These are phyloP conservation scores for Lithosia quadra DNA, from an alignment of 2,888 invertebrate genomes.

Conservation along the genomic window DNA sequence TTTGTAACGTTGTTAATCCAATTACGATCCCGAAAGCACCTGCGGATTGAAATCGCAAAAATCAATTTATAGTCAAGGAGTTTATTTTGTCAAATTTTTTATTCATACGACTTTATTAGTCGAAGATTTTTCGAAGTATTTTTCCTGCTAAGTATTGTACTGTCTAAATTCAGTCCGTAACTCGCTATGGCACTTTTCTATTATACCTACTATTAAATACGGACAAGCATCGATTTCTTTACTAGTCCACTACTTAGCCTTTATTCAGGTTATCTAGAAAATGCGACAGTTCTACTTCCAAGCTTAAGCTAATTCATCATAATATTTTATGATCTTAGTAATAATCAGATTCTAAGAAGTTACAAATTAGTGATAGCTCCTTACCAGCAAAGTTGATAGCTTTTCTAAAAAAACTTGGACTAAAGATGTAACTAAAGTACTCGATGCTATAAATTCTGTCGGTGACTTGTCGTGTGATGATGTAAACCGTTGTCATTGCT, in stretches of 20 bases:
- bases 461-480: slow-evolving; percentile 58
- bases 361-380: slow-evolving; percentile 15
- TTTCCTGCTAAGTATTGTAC: too few species aligned
- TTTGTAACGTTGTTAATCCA: slow-evolving; percentile 64
- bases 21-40: slow-evolving; percentile 67
- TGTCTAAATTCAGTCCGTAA: too few species aligned
- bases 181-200: too few species aligned
- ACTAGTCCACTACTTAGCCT: too few species aligned
- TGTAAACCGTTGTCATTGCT: slow-evolving; percentile 59
- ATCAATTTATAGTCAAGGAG: background rate
- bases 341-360: background rate
- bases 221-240: too few species aligned
- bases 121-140: too few species aligned
- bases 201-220: too few species aligned
- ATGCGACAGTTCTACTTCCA: too few species aligned
- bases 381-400: slow-evolving; percentile 71
- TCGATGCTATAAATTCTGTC: slow-evolving; percentile 65
- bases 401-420: slow-evolving; percentile 69
- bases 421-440: slow-evolving; percentile 62
- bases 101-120: too few species aligned
- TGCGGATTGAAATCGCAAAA: slow-evolving; percentile 44
- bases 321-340: too few species aligned
- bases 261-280: too few species aligned
- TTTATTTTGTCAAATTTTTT: background rate
- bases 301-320: too few species aligned